Base-by-base conservation (phyloP, 2,113 vertebrate genomes). In the Semicossyphus pulcher region DNA sequence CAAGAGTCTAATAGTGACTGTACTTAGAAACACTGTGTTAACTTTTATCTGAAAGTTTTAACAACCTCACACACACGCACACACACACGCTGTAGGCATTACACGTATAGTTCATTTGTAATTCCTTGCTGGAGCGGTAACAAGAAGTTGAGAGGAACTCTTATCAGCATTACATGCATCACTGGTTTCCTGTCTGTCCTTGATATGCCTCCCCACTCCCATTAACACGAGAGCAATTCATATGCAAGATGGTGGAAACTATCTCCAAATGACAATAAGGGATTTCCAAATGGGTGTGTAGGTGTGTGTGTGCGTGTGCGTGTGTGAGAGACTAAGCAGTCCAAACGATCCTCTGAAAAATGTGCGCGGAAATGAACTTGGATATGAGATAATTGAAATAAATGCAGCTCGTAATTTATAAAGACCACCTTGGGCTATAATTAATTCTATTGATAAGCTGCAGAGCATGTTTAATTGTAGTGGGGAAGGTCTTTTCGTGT, bases 371-470 rank as follows among this genome's bases (percentile, higher is more conserved):
- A 92, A 85, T 87, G n/a, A 89, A 88, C 72, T 74, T 78, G 66
- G 80, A 77, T 88, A 77, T 84, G 72, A 84, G 73, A 82, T 88
- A 88, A 91, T 88, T 92, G 83, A 88, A 90, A 89, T 87, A 80
- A 90, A 89, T 84, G 78, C 49, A 56, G 75, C 51, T 45, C 7
- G 2, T 88, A 83, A 91, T 90, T 89, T 80, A 76, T 85, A 86
- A 85, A 78, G 79, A 86, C 69, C 79, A 64, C 86, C 83, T 36
- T 54, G 28, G 86, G 85, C 53, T 37, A 47, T 88, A 91, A 90
- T 86, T 86, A 86, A 86, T 89, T 89, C 42, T 70, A 79, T 78
- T 89, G 87, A 92, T 89, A 81, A 90, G 73, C 74, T 73, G 61
- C 31, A 81, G 72, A 76, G 80, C 58, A 37, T 78, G 54, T 83